Evolutionary conservation across 2,888 invertebrate species (phyloP).

Genomic region (Pristionchus mayeri): DNA sequence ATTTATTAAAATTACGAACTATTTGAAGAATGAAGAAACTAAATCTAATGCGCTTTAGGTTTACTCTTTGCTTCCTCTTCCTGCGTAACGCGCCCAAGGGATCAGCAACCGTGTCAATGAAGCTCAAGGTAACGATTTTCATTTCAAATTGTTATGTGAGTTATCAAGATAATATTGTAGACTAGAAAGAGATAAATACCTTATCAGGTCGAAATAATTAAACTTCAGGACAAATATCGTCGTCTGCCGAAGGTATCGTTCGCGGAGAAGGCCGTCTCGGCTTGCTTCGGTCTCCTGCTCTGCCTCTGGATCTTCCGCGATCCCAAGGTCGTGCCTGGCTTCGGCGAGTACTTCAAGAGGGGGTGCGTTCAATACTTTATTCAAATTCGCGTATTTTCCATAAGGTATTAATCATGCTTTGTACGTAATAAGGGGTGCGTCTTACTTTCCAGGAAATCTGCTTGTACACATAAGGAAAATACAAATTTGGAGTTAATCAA

Average conservation of each 20-base stretch:
- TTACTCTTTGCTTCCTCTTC: constrained; percentile 58
- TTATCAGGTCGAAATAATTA: background rate
- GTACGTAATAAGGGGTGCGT: background rate
- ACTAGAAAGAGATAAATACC: too few species aligned
- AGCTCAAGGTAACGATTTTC: constrained; percentile 54
- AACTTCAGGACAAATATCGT: constrained; percentile 62
- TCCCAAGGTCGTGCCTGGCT: constrained; percentile 90
- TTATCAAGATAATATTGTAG: too few species aligned
- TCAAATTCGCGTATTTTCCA: background rate
- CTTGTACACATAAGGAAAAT: background rate
- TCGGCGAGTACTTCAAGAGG: constrained; percentile 81
- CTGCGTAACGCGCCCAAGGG: constrained; percentile 64
- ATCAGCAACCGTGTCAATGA: constrained; percentile 63
- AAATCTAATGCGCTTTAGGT: constrained; percentile 58
- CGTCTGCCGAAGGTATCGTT: constrained; percentile 63
- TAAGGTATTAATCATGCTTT: too few species aligned
- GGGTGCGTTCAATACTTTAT: constrained; percentile 57
- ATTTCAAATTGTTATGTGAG: too few species aligned
- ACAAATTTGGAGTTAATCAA: background rate
- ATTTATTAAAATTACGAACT: too few species aligned
- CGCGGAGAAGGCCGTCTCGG: constrained; percentile 65
- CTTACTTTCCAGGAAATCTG: too few species aligned
- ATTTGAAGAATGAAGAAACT: too few species aligned
- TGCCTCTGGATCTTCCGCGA: constrained; percentile 90
- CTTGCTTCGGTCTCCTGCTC: constrained; percentile 84